Conservation (phyloP, 1,140 invertebrate species). For the Acromyrmex charruanus region DNA sequence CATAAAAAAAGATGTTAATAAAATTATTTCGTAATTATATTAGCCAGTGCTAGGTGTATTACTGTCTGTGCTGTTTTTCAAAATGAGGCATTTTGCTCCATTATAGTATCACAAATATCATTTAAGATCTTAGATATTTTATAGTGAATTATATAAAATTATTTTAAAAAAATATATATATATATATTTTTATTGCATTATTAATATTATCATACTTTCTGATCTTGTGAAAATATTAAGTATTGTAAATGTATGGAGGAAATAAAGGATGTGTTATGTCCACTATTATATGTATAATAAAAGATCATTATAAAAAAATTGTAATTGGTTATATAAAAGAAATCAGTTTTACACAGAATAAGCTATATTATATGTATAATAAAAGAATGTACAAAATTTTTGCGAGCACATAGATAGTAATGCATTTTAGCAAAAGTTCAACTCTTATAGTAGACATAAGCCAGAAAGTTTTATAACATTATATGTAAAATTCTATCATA, state of each 20-base stretch:
- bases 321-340: slow-evolving; percentile 40
- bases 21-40: slow-evolving; percentile 81
- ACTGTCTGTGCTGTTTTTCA: slow-evolving; percentile 70
- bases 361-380: slow-evolving; percentile 48
- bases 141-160: slow-evolving; percentile 6
- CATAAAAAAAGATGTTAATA: slow-evolving; percentile 76
- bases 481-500: slow-evolving; percentile 54
- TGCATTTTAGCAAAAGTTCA: slow-evolving; percentile 64
- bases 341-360: not conserved
- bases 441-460: slow-evolving; percentile 41
- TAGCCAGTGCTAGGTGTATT: slow-evolving; percentile 74
- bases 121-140: slow-evolving; percentile 23
- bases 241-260: slow-evolving; percentile 3
- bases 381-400: slow-evolving; percentile 53
- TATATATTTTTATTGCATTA: slow-evolving; percentile 25
- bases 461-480: slow-evolving; percentile 69
- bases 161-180: not conserved
- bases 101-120: slow-evolving; percentile 2
- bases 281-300: slow-evolving; percentile 12
- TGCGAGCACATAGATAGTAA: slow-evolving; percentile 67
- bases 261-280: slow-evolving; percentile 13
- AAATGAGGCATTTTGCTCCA: slow-evolving; percentile 36
- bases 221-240: slow-evolving; percentile 9
- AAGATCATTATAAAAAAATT: slow-evolving; percentile 39
- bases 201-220: slow-evolving; percentile 20